A percentile compares a stretch with the other conserved stretches of the same genome.
phyloP scores from a whole-genome alignment of 2,797 vertebrate species.

The Acanthurus leucopareius region DNA sequence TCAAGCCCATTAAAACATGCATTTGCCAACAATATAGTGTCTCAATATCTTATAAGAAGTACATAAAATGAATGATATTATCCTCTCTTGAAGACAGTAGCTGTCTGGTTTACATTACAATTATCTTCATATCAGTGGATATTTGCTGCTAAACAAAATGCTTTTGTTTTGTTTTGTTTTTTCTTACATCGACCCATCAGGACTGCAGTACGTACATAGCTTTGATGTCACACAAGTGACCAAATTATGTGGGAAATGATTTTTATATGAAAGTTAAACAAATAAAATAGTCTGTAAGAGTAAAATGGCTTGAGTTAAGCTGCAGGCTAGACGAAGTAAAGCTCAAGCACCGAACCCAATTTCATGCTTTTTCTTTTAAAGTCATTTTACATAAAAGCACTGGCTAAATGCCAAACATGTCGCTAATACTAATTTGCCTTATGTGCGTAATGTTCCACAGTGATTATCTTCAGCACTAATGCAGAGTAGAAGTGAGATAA shows the following conservation, averaged over 20 bases:
- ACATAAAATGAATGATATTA: neutral
- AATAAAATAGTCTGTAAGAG: too few relatives aligned
- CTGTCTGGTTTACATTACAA: neutral
- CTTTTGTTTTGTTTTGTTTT: neutral
- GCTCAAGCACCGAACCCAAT: neutral
- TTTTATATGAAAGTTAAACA: neutral
- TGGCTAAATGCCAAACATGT: slow-evolving; percentile 23
- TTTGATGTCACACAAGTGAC: neutral
- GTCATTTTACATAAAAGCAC: slow-evolving; percentile 17
- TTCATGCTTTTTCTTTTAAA: neutral
- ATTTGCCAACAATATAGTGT: neutral
- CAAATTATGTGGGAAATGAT: neutral
- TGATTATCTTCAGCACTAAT: slow-evolving; percentile 21
- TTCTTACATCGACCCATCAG: too few relatives aligned
- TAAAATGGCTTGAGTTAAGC: neutral
- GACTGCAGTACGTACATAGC: neutral
- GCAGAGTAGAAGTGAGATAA: slow-evolving; percentile 27
- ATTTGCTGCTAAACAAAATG: neutral
- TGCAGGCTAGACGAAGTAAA: neutral
- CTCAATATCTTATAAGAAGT: neutral
- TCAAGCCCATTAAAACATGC: neutral
- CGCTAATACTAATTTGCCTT: slow-evolving; percentile 29
- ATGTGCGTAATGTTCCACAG: slow-evolving; percentile 13
- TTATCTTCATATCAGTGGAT: neutral
- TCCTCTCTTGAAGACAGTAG: neutral